These are phyloP conservation scores for Piezodorus guildinii DNA, from an alignment of 1,140 invertebrate genomes.

Conservation along the genomic window DNA sequence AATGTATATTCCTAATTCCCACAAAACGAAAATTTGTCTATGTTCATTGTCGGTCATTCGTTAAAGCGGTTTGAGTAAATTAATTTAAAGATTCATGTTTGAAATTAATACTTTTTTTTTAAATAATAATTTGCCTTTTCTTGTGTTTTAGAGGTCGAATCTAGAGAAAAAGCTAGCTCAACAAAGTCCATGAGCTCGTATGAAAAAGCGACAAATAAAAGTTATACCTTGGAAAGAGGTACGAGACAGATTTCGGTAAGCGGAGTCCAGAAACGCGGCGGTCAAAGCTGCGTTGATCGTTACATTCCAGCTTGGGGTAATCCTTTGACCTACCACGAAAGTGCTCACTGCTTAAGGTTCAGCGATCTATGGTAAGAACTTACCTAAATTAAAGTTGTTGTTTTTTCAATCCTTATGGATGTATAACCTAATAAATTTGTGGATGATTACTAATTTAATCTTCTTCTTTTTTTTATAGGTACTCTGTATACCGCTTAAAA, in stretches of 20 bases:
- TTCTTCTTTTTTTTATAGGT: background rate
- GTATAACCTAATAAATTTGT: background rate
- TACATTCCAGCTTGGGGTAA: constrained; percentile 33
- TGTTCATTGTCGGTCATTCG: too few species aligned
- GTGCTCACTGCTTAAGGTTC: constrained; percentile 41
- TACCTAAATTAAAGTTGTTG: background rate
- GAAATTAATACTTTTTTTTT: too few species aligned
- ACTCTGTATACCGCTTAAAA: background rate
- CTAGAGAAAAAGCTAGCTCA: too few species aligned
- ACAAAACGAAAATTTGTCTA: too few species aligned
- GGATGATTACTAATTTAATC: background rate
- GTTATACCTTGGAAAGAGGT: too few species aligned
- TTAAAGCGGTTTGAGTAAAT: too few species aligned
- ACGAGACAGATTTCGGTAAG: background rate
- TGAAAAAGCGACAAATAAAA: too few species aligned
- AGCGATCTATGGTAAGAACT: constrained; percentile 38
- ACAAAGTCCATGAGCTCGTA: too few species aligned
- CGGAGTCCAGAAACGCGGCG: constrained; percentile 34
- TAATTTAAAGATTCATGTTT: too few species aligned
- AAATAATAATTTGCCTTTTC: too few species aligned
- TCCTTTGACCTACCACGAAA: constrained; percentile 36
- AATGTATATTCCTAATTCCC: too few species aligned
- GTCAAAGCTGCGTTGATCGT: constrained; percentile 37
- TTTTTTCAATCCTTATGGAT: background rate
- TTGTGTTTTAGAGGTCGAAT: too few species aligned